Conservation (phyloP, 1,140 invertebrate genomes). For the Ctenoplectra terminalis region DNA sequence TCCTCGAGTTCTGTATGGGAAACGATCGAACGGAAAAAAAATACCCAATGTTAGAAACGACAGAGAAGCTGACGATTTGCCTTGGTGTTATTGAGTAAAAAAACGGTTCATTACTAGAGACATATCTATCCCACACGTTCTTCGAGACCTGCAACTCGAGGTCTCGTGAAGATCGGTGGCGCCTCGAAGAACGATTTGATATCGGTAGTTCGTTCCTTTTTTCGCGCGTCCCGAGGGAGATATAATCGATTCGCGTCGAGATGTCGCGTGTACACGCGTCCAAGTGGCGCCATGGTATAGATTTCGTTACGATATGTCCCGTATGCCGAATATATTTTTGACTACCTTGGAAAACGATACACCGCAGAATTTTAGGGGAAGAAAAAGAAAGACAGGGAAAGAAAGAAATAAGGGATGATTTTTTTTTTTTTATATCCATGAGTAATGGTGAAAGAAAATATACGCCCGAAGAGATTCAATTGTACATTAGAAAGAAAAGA, state of each 20-base stretch:
- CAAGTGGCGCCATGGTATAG: neutral
- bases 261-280: constrained; percentile 20
- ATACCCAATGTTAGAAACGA: neutral
- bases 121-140: constrained; percentile 39
- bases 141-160: constrained; percentile 1
- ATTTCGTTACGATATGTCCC: neutral
- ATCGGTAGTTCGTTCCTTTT: constrained; percentile 66
- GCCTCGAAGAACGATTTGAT: constrained; percentile 35
- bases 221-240: constrained; percentile 34
- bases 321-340: constrained; percentile 18
- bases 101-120: constrained; percentile 36
- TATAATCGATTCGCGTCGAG: neutral
- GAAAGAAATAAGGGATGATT: neutral
- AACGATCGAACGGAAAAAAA: neutral
- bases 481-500: constrained; percentile 47
- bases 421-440: neutral
- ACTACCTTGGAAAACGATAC: neutral
- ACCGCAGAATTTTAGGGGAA: neutral
- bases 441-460: neutral
- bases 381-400: neutral
- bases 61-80: neutral
- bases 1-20: neutral
- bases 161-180: neutral
- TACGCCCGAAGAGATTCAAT: constrained; percentile 26
- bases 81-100: constrained; percentile 30